Base-by-base conservation (phyloP, 1,140 invertebrate species). In the Diorhabda elongata region DNA sequence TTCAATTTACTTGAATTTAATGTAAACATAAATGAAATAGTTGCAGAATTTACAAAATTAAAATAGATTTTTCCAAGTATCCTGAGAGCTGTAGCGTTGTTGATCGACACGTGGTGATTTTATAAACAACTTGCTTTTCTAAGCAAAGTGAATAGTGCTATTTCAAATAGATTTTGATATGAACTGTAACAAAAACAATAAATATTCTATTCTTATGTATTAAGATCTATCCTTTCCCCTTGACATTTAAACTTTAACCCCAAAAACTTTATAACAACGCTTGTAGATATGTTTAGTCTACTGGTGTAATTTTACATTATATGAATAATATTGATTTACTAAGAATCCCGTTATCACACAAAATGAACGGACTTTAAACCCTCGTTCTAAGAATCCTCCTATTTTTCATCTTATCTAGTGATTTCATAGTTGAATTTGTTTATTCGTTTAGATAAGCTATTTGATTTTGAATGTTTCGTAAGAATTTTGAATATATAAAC, bases 361-460 rank as follows among this genome's bases (percentile, higher is more conserved):
- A 52, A 8, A 8, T 52, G 6, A 8, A 6, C n/a, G n/a, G 42
- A 62, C 61, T 62, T 62, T 62, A 43, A 5, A 62, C 61, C n/a
- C 5, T 7, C 3, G 2, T 62, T 62, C 61, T 62, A 42, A n/a
- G 61, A 62, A 62, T 62, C 44, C 26, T 61, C 43, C 4, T 62
- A 43, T 47, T 44, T 44, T 62, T 5, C 44, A 62, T 52, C n/a
- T 52, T 52, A 52, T 44, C 43, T 42, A 7, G 41, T 43, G 61
- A 44, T 43, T 62, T 43, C 61, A 11, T 5, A n/a, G 7, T 26
- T 11, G 26, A 11, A 58, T 42, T n/a, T 56, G 6, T 9, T 41
- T 9, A 58, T 56, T 62, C 56, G 41, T 65, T 52, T 52, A 52
- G 47, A 52, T 52, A 52, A 52, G n/a, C n/a, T 52, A 52, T n/a